These are phyloP conservation scores for Ammospiza caudacuta DNA, from an alignment of 2,113 vertebrate species.

Conservation along the genomic window DNA sequence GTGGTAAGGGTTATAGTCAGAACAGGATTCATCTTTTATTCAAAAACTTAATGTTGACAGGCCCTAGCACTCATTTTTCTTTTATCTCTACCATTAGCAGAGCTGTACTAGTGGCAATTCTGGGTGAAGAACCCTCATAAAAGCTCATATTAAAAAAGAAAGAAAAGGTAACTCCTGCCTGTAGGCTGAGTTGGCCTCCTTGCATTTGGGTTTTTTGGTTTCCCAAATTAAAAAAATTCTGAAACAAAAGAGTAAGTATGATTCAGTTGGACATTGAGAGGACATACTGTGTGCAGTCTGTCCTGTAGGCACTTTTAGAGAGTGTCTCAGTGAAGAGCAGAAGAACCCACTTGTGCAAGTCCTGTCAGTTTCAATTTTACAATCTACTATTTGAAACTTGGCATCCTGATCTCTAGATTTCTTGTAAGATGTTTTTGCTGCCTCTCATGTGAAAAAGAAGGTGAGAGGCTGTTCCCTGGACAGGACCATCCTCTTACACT, in stretches of 20 bases:
- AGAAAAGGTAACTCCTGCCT: not conserved
- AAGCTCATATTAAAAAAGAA: not conserved
- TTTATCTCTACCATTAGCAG: not conserved
- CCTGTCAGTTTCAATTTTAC: not conserved
- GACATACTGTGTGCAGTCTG: not conserved
- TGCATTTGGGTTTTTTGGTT: not conserved
- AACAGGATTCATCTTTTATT: not conserved
- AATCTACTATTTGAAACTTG: not conserved
- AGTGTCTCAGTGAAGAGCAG: accelerated
- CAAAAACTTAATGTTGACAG: not conserved
- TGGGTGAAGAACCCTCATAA: not conserved
- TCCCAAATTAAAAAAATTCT: not conserved
- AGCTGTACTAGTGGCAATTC: not conserved
- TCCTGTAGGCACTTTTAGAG: not conserved
- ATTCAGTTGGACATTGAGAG: not conserved
- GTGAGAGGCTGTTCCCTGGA: not conserved
- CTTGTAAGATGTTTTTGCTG: not conserved
- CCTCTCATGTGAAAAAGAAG: not conserved
- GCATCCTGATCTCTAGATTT: not conserved
- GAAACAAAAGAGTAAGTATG: not conserved
- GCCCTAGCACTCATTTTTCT: not conserved
- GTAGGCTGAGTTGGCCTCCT: not conserved
- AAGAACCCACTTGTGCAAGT: not conserved
- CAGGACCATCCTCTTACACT: not conserved
- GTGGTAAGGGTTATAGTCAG: not conserved